These are phyloP conservation scores for Galaxea fascicularis DNA, from an alignment of 92 coral and sea anemone species.

Conservation along the genomic window DNA sequence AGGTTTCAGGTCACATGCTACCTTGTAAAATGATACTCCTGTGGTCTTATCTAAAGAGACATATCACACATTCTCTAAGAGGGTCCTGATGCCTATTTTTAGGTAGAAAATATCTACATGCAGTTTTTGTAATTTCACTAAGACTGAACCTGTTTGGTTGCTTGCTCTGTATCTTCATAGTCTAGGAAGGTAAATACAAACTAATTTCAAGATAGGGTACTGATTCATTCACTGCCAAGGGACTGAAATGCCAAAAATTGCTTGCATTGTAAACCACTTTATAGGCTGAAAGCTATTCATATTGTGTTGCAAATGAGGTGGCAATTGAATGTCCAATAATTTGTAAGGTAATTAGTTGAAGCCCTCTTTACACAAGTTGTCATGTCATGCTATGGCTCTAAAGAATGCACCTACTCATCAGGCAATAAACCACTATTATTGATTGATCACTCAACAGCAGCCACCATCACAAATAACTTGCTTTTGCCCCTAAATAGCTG, in stretches of 20 bases:
- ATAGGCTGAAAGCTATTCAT: slow-evolving; percentile 1
- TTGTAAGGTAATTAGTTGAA: neutral
- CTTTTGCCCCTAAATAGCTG: neutral
- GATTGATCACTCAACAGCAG: neutral
- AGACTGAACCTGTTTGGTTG: neutral
- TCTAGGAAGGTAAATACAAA: too few species aligned
- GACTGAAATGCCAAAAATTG: neutral
- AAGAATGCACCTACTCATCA: slow-evolving; percentile 8
- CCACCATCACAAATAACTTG: neutral
- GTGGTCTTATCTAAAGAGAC: neutral
- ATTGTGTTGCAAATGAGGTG: slow-evolving; percentile 48
- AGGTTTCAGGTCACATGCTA: too few species aligned
- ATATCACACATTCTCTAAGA: slow-evolving; percentile 26
- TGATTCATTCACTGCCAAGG: slow-evolving; percentile 6
- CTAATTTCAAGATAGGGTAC: neutral
- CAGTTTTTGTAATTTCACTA: neutral
- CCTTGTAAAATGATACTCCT: too few species aligned
- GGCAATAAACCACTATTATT: neutral
- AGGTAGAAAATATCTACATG: slow-evolving; percentile 2
- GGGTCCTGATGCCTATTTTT: slow-evolving; percentile 15
- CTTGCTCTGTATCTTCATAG: neutral
- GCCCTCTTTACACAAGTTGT: slow-evolving; percentile 6
- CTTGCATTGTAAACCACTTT: slow-evolving; percentile 12
- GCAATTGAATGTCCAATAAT: slow-evolving; percentile 21
- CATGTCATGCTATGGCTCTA: neutral